phyloP scores from a whole-genome alignment of 2,888 invertebrate genomes.

The Eupithecia insigniata region DNA sequence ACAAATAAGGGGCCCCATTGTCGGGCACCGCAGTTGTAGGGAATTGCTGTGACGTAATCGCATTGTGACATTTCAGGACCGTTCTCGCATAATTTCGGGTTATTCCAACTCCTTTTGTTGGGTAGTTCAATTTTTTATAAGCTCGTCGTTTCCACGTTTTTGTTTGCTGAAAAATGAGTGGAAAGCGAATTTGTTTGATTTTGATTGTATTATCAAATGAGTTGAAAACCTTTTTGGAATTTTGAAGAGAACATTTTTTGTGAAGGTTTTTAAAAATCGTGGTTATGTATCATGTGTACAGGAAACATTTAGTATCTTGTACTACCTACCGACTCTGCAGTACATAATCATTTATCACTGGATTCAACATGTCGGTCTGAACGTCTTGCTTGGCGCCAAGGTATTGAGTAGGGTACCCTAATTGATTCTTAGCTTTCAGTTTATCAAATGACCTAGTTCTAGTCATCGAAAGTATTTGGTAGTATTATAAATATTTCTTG shows the following conservation, averaged over 20 bases:
- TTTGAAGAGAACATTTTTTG: background rate
- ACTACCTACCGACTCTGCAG: background rate
- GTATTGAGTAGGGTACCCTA: background rate
- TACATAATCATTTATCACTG: background rate
- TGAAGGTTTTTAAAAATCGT: background rate
- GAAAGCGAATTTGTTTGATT: constrained; percentile 5
- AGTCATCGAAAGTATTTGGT: no score
- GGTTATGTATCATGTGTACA: background rate
- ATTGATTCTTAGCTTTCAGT: background rate
- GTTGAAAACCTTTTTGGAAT: constrained; percentile 5
- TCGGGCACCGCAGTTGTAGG: constrained; percentile 25
- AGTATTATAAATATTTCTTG: no score
- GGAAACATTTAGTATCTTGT: background rate
- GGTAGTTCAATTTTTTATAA: constrained; percentile 27
- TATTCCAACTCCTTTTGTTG: constrained; percentile 34
- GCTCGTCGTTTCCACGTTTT: constrained; percentile 17
- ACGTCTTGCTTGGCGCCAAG: background rate
- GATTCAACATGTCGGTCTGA: background rate
- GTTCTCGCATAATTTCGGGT: constrained; percentile 33
- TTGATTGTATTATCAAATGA: constrained; percentile 8
- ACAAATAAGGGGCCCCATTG: constrained; percentile 29
- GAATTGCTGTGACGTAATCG: constrained; percentile 35
- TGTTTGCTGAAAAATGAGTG: constrained; percentile 13
- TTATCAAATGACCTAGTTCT: background rate
- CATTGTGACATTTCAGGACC: constrained; percentile 30